Evolutionary conservation across 2,888 invertebrate genomes (phyloP).

Genomic region (Pterobdella sp.): DNA sequence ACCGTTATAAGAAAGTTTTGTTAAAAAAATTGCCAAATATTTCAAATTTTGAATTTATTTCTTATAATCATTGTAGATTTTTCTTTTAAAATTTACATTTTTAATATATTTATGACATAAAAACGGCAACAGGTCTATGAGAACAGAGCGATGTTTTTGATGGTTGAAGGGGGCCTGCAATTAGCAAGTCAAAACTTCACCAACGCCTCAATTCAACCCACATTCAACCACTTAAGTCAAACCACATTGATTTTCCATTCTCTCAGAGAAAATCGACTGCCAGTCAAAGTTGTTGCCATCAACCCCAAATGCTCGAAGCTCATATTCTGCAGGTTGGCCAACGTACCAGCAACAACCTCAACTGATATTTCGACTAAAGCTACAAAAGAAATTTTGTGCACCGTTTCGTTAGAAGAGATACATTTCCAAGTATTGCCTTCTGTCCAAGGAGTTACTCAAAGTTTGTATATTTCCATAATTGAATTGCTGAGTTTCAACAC

Average conservation of each 20-base stretch:
- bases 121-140: conserved; percentile 25
- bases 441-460: too few relatives aligned
- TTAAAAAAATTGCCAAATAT: too few relatives aligned
- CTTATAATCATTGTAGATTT: too few relatives aligned
- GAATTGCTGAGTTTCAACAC: too few relatives aligned
- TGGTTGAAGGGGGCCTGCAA: conserved; percentile 26
- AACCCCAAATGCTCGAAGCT: neutral
- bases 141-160: conserved; percentile 29
- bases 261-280: conserved; percentile 30
- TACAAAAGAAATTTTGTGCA: neutral
- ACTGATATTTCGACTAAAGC: neutral
- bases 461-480: too few relatives aligned
- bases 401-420: neutral
- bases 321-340: neutral
- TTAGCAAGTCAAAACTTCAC: neutral
- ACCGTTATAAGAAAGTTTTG: too few relatives aligned
- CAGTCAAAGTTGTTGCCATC: conserved; percentile 12
- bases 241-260: conserved; percentile 30
- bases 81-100: too few relatives aligned
- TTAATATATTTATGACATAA: too few relatives aligned
- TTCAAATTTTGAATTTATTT: too few relatives aligned
- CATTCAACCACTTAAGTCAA: neutral
- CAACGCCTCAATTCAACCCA: conserved; percentile 9
- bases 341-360: neutral
- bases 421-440: too few relatives aligned